These are phyloP conservation scores for Chloroceryle aenea DNA, from an alignment of 2,113 vertebrate genomes.

Conservation along the genomic window DNA sequence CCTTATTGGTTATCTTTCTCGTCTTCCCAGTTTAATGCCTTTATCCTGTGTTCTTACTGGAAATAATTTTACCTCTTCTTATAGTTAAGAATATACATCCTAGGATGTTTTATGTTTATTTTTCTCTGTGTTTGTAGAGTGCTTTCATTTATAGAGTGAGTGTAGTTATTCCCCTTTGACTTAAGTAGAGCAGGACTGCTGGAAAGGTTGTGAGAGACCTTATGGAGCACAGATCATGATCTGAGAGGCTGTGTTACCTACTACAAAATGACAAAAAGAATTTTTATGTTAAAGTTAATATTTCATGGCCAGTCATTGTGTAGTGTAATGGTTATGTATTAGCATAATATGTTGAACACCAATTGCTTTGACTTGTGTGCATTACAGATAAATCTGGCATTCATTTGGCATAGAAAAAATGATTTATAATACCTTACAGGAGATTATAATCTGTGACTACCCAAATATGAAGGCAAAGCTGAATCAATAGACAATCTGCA, in stretches of 20 bases:
- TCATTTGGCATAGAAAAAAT: background rate
- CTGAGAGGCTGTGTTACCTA: background rate
- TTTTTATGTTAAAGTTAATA: background rate
- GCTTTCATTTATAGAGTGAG: background rate
- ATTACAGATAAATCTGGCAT: background rate
- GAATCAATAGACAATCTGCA: background rate
- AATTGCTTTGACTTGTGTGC: background rate
- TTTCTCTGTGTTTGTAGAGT: background rate
- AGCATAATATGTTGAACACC: background rate
- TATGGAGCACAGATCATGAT: background rate
- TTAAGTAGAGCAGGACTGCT: background rate
- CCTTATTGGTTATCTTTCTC: background rate
- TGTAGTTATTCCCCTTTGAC: background rate
- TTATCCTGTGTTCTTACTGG: background rate
- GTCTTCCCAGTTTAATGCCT: background rate
- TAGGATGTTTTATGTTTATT: background rate
- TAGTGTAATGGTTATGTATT: background rate
- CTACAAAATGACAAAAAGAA: background rate
- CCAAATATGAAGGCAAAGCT: background rate
- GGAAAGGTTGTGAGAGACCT: background rate
- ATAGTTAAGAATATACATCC: background rate
- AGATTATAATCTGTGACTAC: background rate
- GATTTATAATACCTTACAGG: background rate
- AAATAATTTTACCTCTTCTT: background rate
- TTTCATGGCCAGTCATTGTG: background rate